Conservation (phyloP, 64 coral and sea anemone species). For the Actinia equina region DNA sequence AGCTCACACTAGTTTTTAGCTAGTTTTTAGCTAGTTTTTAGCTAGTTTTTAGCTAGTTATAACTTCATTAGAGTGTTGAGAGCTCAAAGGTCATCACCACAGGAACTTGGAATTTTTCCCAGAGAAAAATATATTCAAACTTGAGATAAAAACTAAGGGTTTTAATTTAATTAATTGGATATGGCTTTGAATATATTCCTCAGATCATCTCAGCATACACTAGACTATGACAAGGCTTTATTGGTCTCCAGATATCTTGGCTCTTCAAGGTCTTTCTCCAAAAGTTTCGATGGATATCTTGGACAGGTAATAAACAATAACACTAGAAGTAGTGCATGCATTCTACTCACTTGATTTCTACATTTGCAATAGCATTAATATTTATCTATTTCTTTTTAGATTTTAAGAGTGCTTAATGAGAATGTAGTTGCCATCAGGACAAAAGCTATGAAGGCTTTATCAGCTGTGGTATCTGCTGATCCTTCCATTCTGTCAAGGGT, state of each 20-base stretch:
- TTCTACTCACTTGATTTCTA: neutral
- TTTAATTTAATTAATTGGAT: too few species aligned
- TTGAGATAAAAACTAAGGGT: too few species aligned
- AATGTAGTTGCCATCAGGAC: constrained; percentile 98
- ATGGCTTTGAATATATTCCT: neutral
- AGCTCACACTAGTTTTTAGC: too few species aligned
- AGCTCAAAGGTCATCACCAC: too few species aligned
- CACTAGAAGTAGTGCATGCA: neutral
- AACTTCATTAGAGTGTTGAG: too few species aligned
- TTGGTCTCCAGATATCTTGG: constrained; percentile 85
- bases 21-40: too few species aligned
- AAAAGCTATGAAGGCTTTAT: constrained; percentile 97
- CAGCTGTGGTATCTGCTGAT: constrained; percentile 92
- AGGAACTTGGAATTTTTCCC: too few species aligned
- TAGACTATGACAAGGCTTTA: constrained; percentile 86
- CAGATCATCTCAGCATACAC: constrained; percentile 72
- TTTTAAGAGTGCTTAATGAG: constrained; percentile 91
- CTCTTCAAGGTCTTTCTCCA: constrained; percentile 90
- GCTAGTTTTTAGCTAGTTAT: too few species aligned
- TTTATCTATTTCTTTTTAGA: constrained; percentile 39
- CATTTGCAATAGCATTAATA: neutral
- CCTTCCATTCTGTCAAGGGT: constrained; percentile 93
- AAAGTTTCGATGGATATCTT: constrained; percentile 94
- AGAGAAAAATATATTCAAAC: too few species aligned
- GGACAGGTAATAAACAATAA: constrained; percentile 59